phyloP scores from a whole-genome alignment of 2,888 invertebrate genomes.

The Chaetogeoica ovagalla region DNA sequence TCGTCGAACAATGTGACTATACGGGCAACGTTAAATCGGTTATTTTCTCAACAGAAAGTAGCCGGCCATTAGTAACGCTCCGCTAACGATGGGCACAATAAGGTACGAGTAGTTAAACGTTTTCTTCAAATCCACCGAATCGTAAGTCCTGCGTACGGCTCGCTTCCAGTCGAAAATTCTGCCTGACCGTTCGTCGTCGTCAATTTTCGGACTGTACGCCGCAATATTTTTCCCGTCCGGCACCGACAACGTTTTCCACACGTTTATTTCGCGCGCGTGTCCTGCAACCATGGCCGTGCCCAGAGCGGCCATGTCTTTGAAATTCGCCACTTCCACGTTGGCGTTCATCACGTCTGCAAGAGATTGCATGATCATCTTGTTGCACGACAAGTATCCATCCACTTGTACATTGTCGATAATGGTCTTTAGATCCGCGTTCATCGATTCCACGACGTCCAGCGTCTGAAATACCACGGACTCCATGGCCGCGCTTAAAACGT shows the following conservation, averaged over 20 bases:
- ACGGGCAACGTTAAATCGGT: too few species aligned
- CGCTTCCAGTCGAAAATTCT: conserved; percentile 1
- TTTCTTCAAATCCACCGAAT: neutral
- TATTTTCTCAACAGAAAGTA: too few species aligned
- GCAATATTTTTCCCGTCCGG: neutral
- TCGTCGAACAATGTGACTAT: too few species aligned
- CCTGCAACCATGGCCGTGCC: conserved; percentile 44
- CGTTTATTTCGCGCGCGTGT: conserved; percentile 18
- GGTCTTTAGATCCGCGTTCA: conserved; percentile 81
- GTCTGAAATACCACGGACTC: conserved; percentile 97
- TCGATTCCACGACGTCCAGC: conserved; percentile 87
- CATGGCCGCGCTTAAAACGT: conserved; percentile 87
- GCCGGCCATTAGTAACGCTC: too few species aligned
- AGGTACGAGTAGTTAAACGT: neutral
- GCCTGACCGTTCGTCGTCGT: neutral
- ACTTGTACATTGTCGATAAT: conserved; percentile 73
- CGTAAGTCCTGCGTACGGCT: neutral
- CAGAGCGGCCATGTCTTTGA: conserved; percentile 8
- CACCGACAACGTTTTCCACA: conserved; percentile 29
- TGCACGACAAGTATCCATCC: conserved; percentile 96
- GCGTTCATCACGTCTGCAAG: conserved; percentile 91
- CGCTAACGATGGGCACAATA: too few species aligned
- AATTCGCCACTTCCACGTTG: neutral
- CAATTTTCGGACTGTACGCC: neutral
- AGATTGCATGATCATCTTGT: conserved; percentile 87